These are phyloP conservation scores for Tortrix viridana DNA, from an alignment of 2,888 invertebrate species.

Conservation along the genomic window DNA sequence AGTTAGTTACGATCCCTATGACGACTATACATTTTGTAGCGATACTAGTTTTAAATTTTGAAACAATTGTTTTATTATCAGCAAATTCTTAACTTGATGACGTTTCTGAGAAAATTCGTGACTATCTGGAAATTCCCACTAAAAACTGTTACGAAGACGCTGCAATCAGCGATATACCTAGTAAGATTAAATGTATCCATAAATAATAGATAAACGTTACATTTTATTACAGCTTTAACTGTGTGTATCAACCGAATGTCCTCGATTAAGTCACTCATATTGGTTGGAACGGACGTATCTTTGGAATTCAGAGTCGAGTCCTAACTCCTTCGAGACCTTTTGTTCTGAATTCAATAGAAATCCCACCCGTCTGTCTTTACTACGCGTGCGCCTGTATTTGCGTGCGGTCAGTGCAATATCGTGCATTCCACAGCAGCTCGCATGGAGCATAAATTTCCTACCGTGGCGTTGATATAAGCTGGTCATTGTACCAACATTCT, in stretches of 20 bases:
- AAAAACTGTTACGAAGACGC: too few species aligned
- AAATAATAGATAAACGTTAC: too few species aligned
- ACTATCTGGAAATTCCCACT: too few species aligned
- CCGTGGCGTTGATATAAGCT: constrained; percentile 45
- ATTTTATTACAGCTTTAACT: not conserved
- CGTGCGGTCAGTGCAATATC: constrained; percentile 43
- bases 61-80: too few species aligned
- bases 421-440: constrained; percentile 50
- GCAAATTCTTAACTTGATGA: too few species aligned
- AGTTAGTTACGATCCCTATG: too few species aligned
- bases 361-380: constrained; percentile 28
- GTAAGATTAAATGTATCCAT: too few species aligned
- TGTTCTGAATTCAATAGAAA: constrained; percentile 30
- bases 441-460: constrained; percentile 56
- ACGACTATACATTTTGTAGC: too few species aligned
- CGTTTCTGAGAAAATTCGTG: too few species aligned
- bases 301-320: constrained; percentile 1
- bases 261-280: constrained; percentile 9
- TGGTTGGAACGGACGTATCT: constrained; percentile 10
- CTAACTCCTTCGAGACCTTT: constrained; percentile 18
- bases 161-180: too few species aligned
- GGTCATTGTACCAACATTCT: constrained; percentile 12
- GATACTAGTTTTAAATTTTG: too few species aligned
- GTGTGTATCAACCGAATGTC: constrained; percentile 7
- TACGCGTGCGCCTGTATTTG: constrained; percentile 39